A percentile compares a stretch with the other conserved stretches of the same genome.
phyloP scores from a whole-genome alignment of 2,797 vertebrate genomes.

The Oreortyx pictus region DNA sequence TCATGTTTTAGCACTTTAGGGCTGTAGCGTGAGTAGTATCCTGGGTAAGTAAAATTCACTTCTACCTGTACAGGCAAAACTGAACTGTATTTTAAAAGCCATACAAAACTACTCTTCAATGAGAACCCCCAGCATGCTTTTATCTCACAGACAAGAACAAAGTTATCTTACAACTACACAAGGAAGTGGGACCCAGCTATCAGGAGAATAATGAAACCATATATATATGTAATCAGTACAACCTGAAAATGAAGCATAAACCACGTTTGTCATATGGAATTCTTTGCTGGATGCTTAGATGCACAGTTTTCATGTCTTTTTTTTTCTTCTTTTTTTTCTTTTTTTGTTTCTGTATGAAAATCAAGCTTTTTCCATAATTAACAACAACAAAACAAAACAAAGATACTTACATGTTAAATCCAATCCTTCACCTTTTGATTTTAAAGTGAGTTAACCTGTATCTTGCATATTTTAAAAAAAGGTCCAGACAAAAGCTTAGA shows the following conservation, averaged over 20 bases:
- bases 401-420: slow-evolving; percentile 48
- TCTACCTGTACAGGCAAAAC: slow-evolving; percentile 1
- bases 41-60: slow-evolving; percentile 5
- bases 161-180: not conserved
- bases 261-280: not conserved
- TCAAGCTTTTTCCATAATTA: slow-evolving; percentile 22
- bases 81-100: not conserved
- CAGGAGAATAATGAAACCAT: not conserved
- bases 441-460: slow-evolving; percentile 21
- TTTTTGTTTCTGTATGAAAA: slow-evolving; percentile 49
- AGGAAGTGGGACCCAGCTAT: not conserved
- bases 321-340: not conserved
- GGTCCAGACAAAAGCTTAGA: slow-evolving; percentile 44
- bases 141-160: slow-evolving; percentile 31
- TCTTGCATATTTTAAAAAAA: slow-evolving; percentile 62
- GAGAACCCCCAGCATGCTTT: slow-evolving; percentile 18
- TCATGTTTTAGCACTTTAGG: slow-evolving; percentile 4
- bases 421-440: slow-evolving; percentile 32
- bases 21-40: not conserved
- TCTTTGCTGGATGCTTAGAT: not conserved
- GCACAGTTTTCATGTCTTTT: not conserved
- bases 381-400: not conserved
- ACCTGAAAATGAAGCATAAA: slow-evolving; percentile 11
- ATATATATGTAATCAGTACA: not conserved
- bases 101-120: not conserved